A percentile compares a stretch with the other conserved stretches of the same genome.
These are phyloP conservation scores for Callocephalon fimbriatum DNA, from an alignment of 2,113 vertebrate species.

Conservation along the genomic window DNA sequence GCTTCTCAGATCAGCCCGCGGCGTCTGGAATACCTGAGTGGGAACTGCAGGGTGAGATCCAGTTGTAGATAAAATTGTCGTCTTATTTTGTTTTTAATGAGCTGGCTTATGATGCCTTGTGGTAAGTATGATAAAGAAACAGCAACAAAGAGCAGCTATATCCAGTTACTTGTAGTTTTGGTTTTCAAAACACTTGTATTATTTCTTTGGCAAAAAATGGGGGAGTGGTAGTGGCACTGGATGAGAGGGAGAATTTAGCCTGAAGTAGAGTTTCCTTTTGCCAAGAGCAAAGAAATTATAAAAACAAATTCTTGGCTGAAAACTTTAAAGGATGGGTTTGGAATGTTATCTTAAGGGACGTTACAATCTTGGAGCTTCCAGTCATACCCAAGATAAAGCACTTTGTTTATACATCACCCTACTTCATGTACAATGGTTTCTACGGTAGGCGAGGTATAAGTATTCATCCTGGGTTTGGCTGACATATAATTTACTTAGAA, in stretches of 20 bases:
- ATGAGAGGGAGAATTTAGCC: conserved; percentile 15
- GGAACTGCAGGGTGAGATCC: background rate
- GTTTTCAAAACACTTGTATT: conserved; percentile 26
- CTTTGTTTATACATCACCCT: conserved; percentile 75
- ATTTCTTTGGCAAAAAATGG: conserved; percentile 20
- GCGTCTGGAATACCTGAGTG: background rate
- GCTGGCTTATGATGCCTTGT: background rate
- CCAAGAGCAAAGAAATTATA: conserved; percentile 77
- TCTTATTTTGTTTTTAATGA: background rate
- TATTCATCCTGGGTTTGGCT: conserved; percentile 11
- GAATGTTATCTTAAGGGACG: conserved; percentile 83
- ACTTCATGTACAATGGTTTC: conserved; percentile 57
- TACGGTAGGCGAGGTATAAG: background rate
- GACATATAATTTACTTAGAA: background rate
- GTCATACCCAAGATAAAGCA: conserved; percentile 76
- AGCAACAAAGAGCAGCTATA: background rate
- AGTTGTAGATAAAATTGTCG: background rate
- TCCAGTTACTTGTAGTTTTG: background rate
- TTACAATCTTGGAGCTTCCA: conserved; percentile 76
- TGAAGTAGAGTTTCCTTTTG: conserved; percentile 55
- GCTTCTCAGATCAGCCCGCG: background rate
- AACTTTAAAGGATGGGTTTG: conserved; percentile 81
- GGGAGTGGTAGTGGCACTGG: conserved; percentile 6
- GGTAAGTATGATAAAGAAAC: background rate
- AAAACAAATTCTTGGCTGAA: conserved; percentile 83